phyloP scores from a whole-genome alignment of 2,113 vertebrate genomes.

The Pseudopodoces humilis region DNA sequence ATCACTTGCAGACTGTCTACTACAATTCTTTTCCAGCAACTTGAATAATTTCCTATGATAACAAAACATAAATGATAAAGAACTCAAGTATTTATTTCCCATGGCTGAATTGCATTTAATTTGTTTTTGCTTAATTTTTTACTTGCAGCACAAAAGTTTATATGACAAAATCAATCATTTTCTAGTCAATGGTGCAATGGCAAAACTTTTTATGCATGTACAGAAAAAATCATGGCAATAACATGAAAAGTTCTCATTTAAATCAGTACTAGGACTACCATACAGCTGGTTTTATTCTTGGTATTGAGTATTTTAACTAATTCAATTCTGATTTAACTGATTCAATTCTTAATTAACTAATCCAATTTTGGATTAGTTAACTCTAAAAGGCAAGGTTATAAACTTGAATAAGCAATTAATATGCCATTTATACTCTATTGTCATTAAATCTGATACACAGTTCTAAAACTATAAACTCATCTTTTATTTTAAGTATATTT shows the following conservation, averaged over 20 bases:
- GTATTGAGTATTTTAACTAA: not conserved
- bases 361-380: not conserved
- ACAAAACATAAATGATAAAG: not conserved
- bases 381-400: not conserved
- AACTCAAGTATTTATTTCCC: not conserved
- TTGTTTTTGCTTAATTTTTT: not conserved
- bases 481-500: not conserved
- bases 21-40: not conserved
- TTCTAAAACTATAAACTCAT: not conserved
- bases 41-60: not conserved
- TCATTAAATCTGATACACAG: not conserved
- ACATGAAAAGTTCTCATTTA: not conserved
- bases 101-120: not conserved
- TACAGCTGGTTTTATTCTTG: not conserved
- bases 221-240: not conserved
- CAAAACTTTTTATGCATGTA: not conserved
- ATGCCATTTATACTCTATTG: not conserved
- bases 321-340: too few species aligned
- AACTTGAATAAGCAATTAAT: not conserved
- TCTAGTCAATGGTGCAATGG: not conserved
- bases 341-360: too few species aligned
- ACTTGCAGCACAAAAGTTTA: not conserved
- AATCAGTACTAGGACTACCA: not conserved
- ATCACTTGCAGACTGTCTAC: not conserved
- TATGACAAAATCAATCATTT: not conserved